A percentile compares a stretch with the other conserved stretches of the same genome.
These are phyloP conservation scores for Metellina segmentata DNA, from an alignment of 2,888 invertebrate species.

Conservation along the genomic window DNA sequence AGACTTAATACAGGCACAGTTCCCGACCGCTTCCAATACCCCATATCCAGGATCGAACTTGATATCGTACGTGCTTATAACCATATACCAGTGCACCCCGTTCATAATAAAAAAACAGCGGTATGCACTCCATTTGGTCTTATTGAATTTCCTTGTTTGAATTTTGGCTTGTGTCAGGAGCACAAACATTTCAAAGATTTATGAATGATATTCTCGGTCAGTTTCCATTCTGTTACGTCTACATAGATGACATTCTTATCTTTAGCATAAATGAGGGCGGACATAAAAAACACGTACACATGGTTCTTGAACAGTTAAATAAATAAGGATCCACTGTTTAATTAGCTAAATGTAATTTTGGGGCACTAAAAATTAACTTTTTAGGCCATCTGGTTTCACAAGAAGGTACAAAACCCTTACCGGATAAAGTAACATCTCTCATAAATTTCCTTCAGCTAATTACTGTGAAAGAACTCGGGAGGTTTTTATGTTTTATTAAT, in stretches of 20 bases:
- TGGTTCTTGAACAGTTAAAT: neutral
- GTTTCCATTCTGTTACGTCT: too few species aligned
- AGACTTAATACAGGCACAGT: slow-evolving; percentile 79
- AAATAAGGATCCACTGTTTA: slow-evolving; percentile 9
- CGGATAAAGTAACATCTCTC: too few species aligned
- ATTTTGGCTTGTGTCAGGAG: slow-evolving; percentile 81
- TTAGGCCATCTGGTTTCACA: too few species aligned
- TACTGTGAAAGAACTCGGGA: too few species aligned
- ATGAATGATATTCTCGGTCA: too few species aligned
- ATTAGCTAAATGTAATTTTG: slow-evolving; percentile 70
- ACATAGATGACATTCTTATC: too few species aligned
- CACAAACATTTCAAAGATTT: slow-evolving; percentile 81
- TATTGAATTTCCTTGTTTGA: slow-evolving; percentile 80
- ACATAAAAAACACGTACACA: too few species aligned
- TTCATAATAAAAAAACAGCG: slow-evolving; percentile 81
- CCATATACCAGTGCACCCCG: slow-evolving; percentile 80
- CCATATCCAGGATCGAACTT: slow-evolving; percentile 79
- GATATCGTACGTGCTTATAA: slow-evolving; percentile 79
- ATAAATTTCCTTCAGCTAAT: too few species aligned
- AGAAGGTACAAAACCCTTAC: too few species aligned
- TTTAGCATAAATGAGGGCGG: too few species aligned
- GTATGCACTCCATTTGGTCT: slow-evolving; percentile 80
- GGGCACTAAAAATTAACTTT: slow-evolving; percentile 22
- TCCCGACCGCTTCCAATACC: slow-evolving; percentile 80
- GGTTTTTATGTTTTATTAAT: too few species aligned